phyloP scores from a whole-genome alignment of 2,113 vertebrate genomes.

The Passer domesticus region DNA sequence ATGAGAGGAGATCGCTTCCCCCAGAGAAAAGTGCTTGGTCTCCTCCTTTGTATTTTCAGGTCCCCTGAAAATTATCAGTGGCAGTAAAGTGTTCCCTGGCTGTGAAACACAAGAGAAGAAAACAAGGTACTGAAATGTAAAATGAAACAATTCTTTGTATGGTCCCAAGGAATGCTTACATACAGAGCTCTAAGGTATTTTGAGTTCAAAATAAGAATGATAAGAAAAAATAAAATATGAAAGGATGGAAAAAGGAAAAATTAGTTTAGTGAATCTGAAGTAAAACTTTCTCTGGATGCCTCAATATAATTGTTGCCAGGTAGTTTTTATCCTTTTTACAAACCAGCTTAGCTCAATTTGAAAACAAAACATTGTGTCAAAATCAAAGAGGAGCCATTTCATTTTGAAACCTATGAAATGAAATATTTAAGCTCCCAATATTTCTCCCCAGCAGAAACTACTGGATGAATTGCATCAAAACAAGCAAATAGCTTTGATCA shows the following conservation, averaged over 20 bases:
- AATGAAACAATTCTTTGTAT: not conserved
- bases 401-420: not conserved
- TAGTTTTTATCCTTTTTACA: not conserved
- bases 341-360: not conserved
- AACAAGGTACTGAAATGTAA: not conserved
- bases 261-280: not conserved
- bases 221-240: no score
- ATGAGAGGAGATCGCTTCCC: not conserved
- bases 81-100: not conserved
- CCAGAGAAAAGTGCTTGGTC: not conserved
- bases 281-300: not conserved
- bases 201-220: not conserved
- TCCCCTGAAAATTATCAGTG: not conserved
- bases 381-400: conserved; percentile 11
- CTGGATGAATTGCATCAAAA: conserved; percentile 27
- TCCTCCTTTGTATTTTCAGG: not conserved
- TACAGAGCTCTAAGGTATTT: not conserved
- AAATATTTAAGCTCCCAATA: conserved; percentile 39
- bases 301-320: not conserved
- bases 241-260: not conserved
- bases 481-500: conserved; percentile 52
- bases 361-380: conserved; percentile 48
- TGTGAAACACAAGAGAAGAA: not conserved
- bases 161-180: not conserved
- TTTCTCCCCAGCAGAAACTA: not conserved